Evolutionary conservation across 2,797 vertebrate species (phyloP).

Genomic region (Odontamblyopus rebecca): DNA sequence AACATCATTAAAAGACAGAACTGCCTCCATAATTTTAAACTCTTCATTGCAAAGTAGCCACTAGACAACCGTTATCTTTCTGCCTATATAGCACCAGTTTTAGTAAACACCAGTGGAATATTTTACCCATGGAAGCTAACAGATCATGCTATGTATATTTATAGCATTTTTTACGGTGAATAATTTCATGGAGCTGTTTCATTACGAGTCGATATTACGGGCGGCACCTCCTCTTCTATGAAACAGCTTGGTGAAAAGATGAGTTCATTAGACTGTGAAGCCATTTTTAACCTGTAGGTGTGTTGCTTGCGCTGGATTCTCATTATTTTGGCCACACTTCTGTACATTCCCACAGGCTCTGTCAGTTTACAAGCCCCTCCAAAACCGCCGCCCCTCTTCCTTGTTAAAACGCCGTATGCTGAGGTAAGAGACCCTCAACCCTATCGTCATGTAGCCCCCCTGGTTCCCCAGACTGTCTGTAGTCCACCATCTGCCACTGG

Average conservation of each 20-base stretch:
- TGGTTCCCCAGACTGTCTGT: conserved; percentile 44
- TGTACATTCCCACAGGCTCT: conserved; percentile 41
- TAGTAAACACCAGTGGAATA: background rate
- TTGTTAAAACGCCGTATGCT: conserved; percentile 74
- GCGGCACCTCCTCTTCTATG: background rate
- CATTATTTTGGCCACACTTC: conserved; percentile 32
- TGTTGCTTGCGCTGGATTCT: conserved; percentile 19
- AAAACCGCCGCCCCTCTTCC: conserved; percentile 59
- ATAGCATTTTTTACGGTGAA: background rate
- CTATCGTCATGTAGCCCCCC: conserved; percentile 20
- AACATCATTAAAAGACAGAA: conserved; percentile 1
- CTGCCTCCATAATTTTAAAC: background rate
- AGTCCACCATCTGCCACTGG: conserved; percentile 60
- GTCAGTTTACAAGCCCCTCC: conserved; percentile 55
- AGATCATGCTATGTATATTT: no score
- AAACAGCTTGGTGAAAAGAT: background rate
- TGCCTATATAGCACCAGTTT: background rate
- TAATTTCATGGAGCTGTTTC: background rate
- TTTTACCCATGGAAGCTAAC: background rate
- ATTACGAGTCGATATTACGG: no score
- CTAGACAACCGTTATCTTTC: background rate
- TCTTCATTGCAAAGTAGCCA: conserved; percentile 1
- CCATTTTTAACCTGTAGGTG: background rate
- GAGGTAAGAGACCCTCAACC: conserved; percentile 55
- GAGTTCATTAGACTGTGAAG: background rate